Conservation (phyloP, 2,797 vertebrate species). For the Arctocebus calabarensis region DNA sequence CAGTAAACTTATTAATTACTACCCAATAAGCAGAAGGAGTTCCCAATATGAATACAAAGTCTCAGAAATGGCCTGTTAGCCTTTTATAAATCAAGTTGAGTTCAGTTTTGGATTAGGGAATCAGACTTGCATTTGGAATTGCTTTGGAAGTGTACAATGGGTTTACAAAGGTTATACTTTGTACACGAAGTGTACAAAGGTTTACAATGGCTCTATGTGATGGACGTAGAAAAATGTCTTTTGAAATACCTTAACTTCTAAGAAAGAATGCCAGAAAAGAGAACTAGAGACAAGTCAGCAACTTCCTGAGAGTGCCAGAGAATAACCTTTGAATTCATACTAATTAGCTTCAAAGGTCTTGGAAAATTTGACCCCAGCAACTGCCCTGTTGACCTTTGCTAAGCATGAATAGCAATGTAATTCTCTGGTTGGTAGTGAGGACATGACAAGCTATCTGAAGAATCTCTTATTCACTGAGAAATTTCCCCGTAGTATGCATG, state of each 20-base stretch:
- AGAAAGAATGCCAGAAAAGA: neutral
- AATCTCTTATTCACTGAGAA: slow-evolving; percentile 56
- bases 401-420: slow-evolving; percentile 47
- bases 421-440: slow-evolving; percentile 59
- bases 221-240: neutral
- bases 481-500: neutral
- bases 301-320: slow-evolving; percentile 52
- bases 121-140: neutral
- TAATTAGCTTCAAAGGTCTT: slow-evolving; percentile 70
- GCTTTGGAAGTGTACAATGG: neutral
- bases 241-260: neutral
- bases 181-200: no score
- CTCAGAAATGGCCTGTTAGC: neutral
- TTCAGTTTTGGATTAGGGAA: slow-evolving; percentile 1
- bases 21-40: neutral
- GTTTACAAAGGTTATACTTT: no score
- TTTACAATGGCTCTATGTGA: slow-evolving; percentile 6
- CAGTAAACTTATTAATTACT: neutral
- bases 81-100: neutral
- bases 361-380: slow-evolving; percentile 64
- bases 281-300: slow-evolving; percentile 52
- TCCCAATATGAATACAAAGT: neutral
- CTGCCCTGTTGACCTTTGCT: slow-evolving; percentile 49
- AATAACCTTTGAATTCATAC: slow-evolving; percentile 68
- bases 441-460: slow-evolving; percentile 37